Base-by-base conservation (phyloP, 2,888 invertebrate genomes). In the Ephialtes manifestator region DNA sequence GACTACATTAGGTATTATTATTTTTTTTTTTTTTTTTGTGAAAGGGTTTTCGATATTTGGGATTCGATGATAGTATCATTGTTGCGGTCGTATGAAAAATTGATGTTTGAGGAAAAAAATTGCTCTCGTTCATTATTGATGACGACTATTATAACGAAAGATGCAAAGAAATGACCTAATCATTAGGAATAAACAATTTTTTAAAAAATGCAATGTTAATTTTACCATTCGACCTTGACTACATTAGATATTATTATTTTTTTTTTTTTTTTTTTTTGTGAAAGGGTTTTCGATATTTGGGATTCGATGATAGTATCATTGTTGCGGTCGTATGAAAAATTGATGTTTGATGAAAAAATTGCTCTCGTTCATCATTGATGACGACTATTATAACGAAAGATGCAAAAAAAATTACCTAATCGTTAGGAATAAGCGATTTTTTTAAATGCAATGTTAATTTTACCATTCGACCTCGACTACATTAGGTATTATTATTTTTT, bases 351-450 rank as follows among this genome's bases (percentile, higher is more conserved):
- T 31, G 60, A 60, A 28, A 58, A 28, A 58, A 58, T 58, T 28
- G 55, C 48, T n/a, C 55, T 35, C 60, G 60, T 60, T 60, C n/a
- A 10, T n/a, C 60, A 35, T 60, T 60, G 10, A 35, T n/a, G 35
- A 35, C n/a, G 60, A 60, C n/a, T 8, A 60, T 60, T n/a, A 35
- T n/a, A 7, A n/a, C 8, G 31, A 13, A 60, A 1, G 35, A 28
- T 35, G 35, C 35, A 24, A 31, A n/a, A 63, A 63, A 58, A 13
- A n/a, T 58, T 10, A 11, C 55, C 24, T 24, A 11, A 24, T 5
- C 55, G 24, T 4, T 53, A 5, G 2, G 51, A 51, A 20, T 20
- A 20, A 20, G 8, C 20, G 55, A 2, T 24, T 55, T 24, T 11
- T 55, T 55, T 55, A 8, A 24, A 24, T 10, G 0, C 7, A 0